Evolutionary conservation across 2,888 invertebrate species (phyloP), one percentile per base, ranked within the genome.

Genomic region (Amiota mariae): DNA sequence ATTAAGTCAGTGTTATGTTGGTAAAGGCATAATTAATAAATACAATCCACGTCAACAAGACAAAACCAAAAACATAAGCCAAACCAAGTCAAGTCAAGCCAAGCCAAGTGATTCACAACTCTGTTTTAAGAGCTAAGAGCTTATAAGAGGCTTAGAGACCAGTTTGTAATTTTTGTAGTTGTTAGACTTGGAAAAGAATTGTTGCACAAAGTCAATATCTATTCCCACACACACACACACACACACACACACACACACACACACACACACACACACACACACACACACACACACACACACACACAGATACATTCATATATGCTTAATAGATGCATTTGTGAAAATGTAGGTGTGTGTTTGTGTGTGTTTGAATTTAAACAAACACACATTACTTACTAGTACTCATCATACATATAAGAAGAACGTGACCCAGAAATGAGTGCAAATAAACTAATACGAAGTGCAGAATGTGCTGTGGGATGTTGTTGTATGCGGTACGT

Each of bases 11-110:
- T 66, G 59, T 59, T 9, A 18, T 20, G 66, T 48, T 18, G 66
- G 9, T 18, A 10, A 66, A 15, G 66, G 9, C 24, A 68, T 68
- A 68, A 54, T 68, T 51, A 68, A 24, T 51, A 68, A 24, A 66
- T 18, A 13, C 18, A 48, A 36, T 36, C 36, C 36, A 36, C 36
- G 36, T 36, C 36, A 36, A 36, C 36, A 36, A 36, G 36, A 6
- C 36, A 6, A 36, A 36, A 36, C 36, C 51, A 68, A 66, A 63
- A n/a, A 6, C 59, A 18, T n/a, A n/a, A 12, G n/a, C 54, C 54
- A n/a, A 12, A 6, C 54, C 54, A 12, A n/a, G 8, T 12, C 12
- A 51, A 51, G 13, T 0, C 54, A 51, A 36, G 8, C 36, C 36
- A 36, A 36, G 8, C 36, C 36, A 36, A 36, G 36, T 2, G 36